These are phyloP conservation scores for Ochotona curzoniae DNA, from an alignment of 2,113 vertebrate species.

Conservation along the genomic window DNA sequence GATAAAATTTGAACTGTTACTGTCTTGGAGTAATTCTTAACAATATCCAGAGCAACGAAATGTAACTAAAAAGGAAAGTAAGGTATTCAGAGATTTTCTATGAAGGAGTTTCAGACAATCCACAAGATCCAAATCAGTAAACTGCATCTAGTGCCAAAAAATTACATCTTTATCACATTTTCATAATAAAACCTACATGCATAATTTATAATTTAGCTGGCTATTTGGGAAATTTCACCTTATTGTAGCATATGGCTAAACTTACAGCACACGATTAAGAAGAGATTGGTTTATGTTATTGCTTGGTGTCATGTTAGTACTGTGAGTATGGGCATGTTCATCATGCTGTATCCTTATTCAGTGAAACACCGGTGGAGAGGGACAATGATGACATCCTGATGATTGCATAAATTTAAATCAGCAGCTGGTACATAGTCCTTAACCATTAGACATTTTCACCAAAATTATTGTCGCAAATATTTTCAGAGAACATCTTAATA, in stretches of 20 bases:
- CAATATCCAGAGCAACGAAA: background rate
- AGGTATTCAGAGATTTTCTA: background rate
- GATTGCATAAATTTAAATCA: background rate
- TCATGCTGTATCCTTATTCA: background rate
- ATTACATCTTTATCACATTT: background rate
- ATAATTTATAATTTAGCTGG: background rate
- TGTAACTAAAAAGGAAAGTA: slow-evolving; percentile 45
- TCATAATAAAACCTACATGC: background rate
- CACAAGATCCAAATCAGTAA: slow-evolving; percentile 20
- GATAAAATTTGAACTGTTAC: background rate
- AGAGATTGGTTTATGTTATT: background rate
- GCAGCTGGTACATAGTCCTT: background rate
- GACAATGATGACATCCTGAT: background rate
- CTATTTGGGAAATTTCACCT: background rate
- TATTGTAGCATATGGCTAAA: background rate
- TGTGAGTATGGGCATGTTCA: background rate
- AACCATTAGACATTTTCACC: background rate
- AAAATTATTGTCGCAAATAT: background rate
- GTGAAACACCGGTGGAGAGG: background rate
- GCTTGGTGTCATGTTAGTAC: background rate
- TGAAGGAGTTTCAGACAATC: slow-evolving; percentile 39
- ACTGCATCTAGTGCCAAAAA: background rate
- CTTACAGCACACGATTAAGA: background rate
- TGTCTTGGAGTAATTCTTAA: slow-evolving; percentile 14
- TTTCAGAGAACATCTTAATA: background rate